These are phyloP conservation scores for Holacanthus passer DNA, from an alignment of 2,113 vertebrate species.

Conservation along the genomic window DNA sequence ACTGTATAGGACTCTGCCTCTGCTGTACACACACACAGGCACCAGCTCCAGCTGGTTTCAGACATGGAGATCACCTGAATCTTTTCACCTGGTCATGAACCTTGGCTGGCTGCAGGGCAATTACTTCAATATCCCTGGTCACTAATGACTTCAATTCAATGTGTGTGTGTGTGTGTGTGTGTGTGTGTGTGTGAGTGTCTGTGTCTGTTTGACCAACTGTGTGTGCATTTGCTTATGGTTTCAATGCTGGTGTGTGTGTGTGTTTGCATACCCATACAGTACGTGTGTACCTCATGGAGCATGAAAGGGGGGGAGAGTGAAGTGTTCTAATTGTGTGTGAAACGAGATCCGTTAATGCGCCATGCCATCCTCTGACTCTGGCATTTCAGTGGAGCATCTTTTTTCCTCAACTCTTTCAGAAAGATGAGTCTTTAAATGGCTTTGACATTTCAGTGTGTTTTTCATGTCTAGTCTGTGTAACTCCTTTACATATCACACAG, in stretches of 20 bases:
- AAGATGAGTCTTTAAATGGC: neutral
- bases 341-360: slow-evolving; percentile 26
- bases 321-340: slow-evolving; percentile 49
- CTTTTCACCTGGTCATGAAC: slow-evolving; percentile 27
- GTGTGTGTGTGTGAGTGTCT: neutral
- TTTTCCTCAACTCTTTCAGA: neutral
- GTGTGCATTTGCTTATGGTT: neutral
- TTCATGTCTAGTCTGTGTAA: neutral
- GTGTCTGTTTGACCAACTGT: neutral
- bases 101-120: slow-evolving; percentile 8
- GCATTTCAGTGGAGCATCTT: slow-evolving; percentile 8
- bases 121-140: slow-evolving; percentile 11
- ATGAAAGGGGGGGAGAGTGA: slow-evolving; percentile 15
- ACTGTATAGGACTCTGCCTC: neutral
- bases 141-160: slow-evolving; percentile 10
- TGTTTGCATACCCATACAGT: slow-evolving; percentile 1
- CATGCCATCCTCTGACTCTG: neutral
- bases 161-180: neutral
- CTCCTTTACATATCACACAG: neutral
- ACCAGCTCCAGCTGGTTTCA: slow-evolving; percentile 9
- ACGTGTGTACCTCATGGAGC: slow-evolving; percentile 17
- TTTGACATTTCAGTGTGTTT: slow-evolving; percentile 31
- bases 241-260: neutral
- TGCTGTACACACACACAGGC: neutral
- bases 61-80: neutral